Conservation (phyloP, 1,140 invertebrate genomes). For the Dendroctonus valens region DNA sequence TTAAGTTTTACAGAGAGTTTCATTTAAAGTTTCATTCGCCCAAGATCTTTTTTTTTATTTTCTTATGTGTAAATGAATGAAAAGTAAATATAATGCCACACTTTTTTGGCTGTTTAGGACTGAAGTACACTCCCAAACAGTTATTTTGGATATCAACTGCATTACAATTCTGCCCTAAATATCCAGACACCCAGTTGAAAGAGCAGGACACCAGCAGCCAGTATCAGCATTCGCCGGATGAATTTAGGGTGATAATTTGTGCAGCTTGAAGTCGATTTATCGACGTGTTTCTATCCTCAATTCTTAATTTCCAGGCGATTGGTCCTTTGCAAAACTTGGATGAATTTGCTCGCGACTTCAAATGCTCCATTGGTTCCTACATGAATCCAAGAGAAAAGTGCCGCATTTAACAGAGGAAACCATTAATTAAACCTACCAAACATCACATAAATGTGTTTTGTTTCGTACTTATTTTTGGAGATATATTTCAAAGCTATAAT, state of each 20-base stretch:
- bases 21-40: no score
- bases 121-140: slow-evolving; percentile 65
- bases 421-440: no score
- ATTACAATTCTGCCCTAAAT: slow-evolving; percentile 64
- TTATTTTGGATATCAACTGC: slow-evolving; percentile 68
- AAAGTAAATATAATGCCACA: no score
- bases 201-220: slow-evolving; percentile 41
- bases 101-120: slow-evolving; percentile 39
- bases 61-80: no score
- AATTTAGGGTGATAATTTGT: slow-evolving; percentile 28
- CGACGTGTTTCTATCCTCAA: no score
- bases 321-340: background rate
- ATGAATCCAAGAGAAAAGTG: background rate
- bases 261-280: no score
- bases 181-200: slow-evolving; percentile 50
- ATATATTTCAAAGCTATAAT: no score
- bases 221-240: slow-evolving; percentile 53
- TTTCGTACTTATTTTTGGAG: no score
- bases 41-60: no score
- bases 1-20: no score
- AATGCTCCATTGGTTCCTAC: background rate
- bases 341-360: background rate
- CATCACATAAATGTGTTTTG: no score
- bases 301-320: background rate
- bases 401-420: background rate